Conservation (phyloP, 1,140 invertebrate species). For the Drosophila busckii region DNA sequence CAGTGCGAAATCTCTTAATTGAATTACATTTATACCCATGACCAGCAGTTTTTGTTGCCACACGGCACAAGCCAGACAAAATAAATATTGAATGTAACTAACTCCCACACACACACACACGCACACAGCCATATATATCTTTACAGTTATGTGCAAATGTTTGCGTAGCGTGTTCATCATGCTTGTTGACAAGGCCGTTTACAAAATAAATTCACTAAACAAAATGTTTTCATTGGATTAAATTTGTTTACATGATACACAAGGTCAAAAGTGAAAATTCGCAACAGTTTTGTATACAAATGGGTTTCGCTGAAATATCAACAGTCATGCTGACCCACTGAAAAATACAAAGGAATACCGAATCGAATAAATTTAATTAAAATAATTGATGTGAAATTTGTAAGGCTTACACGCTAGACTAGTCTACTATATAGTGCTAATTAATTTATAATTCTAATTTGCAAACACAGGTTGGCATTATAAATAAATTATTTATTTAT, state of each 20-base stretch:
- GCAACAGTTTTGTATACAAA: neutral
- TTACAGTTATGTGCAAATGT: slow-evolving; percentile 49
- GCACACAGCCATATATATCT: slow-evolving; percentile 1
- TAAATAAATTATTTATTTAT: too few species aligned
- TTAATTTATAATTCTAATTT: too few species aligned
- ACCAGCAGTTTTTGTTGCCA: slow-evolving; percentile 1
- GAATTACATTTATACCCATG: slow-evolving; percentile 47
- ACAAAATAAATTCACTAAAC: slow-evolving; percentile 68
- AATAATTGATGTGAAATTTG: too few species aligned
- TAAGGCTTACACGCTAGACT: too few species aligned
- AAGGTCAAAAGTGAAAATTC: slow-evolving; percentile 17
- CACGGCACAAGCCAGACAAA: slow-evolving; percentile 26
- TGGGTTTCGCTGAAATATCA: too few species aligned
- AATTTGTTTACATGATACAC: slow-evolving; percentile 53
- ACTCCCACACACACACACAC: slow-evolving; percentile 3
- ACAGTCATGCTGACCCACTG: too few species aligned
- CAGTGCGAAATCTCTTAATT: slow-evolving; percentile 33
- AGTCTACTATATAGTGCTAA: too few species aligned
- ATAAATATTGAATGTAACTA: slow-evolving; percentile 33
- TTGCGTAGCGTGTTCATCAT: slow-evolving; percentile 69
- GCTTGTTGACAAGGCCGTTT: slow-evolving; percentile 69
- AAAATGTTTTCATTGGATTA: slow-evolving; percentile 69
- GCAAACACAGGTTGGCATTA: too few species aligned
- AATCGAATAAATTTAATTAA: too few species aligned
- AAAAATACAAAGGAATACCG: too few species aligned